These are phyloP conservation scores for Chamaea fasciata DNA, from an alignment of 2,113 vertebrate genomes.

Conservation along the genomic window DNA sequence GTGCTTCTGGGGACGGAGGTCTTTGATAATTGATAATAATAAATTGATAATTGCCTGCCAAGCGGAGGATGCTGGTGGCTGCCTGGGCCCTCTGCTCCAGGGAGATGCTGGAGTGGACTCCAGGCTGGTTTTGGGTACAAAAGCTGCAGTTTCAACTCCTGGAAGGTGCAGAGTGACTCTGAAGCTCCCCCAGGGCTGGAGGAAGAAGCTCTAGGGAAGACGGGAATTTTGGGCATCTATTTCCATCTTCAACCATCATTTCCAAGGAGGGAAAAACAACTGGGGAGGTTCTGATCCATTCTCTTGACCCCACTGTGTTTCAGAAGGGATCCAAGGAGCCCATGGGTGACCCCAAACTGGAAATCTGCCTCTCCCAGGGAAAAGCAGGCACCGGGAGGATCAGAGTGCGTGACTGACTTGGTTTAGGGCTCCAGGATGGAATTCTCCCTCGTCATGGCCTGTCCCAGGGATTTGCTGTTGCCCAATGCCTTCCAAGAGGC, in stretches of 20 bases:
- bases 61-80: background rate
- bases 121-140: background rate
- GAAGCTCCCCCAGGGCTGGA: background rate
- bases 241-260: background rate
- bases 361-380: background rate
- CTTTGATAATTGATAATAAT: background rate
- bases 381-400: background rate
- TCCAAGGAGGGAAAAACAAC: rapidly evolving
- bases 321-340: background rate
- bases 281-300: background rate
- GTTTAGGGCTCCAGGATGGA: background rate
- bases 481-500: background rate
- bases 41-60: background rate
- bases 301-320: background rate
- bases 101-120: background rate
- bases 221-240: background rate
- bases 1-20: background rate
- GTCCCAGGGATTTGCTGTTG: background rate
- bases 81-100: background rate
- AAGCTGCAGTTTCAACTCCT: background rate
- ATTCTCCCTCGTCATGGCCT: background rate
- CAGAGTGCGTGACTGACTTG: background rate
- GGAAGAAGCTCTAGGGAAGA: background rate
- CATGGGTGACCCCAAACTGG: background rate
- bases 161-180: background rate